Conservation (phyloP, 2,113 vertebrate species). For the Dissostichus mawsoni region DNA sequence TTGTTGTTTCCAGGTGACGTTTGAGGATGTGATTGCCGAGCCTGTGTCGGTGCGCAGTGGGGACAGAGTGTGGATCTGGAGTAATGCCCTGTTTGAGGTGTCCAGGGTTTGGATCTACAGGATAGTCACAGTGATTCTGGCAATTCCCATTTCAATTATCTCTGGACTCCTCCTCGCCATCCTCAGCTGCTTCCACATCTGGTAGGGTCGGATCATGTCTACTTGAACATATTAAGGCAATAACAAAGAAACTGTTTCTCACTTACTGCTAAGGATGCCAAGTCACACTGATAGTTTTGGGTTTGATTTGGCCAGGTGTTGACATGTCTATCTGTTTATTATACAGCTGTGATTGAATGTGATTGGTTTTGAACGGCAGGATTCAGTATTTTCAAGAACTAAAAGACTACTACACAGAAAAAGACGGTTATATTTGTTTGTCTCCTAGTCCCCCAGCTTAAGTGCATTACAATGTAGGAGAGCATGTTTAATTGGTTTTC, state of each 20-base stretch:
- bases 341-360: background rate
- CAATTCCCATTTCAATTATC: constrained; percentile 79
- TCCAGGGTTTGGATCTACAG: constrained; percentile 83
- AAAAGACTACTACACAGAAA: background rate
- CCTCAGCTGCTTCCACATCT: constrained; percentile 84
- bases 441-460: background rate
- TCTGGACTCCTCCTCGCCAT: constrained; percentile 82
- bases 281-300: background rate
- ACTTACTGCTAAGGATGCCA: background rate
- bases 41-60: constrained; percentile 81
- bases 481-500: background rate
- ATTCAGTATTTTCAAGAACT: background rate
- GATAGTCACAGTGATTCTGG: constrained; percentile 77
- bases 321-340: background rate
- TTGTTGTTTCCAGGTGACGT: constrained; percentile 76
- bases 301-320: background rate
- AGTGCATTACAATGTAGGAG: background rate
- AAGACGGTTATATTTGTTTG: background rate
- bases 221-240: background rate
- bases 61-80: constrained; percentile 86
- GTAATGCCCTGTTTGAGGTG: constrained; percentile 85
- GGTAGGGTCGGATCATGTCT: constrained; percentile 61
- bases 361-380: background rate
- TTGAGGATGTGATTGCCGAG: constrained; percentile 87
- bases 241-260: background rate